A percentile compares a stretch with the other conserved stretches of the same genome.
These are phyloP conservation scores for Nematolebias whitei DNA, from an alignment of 2,113 vertebrate genomes.

Conservation along the genomic window DNA sequence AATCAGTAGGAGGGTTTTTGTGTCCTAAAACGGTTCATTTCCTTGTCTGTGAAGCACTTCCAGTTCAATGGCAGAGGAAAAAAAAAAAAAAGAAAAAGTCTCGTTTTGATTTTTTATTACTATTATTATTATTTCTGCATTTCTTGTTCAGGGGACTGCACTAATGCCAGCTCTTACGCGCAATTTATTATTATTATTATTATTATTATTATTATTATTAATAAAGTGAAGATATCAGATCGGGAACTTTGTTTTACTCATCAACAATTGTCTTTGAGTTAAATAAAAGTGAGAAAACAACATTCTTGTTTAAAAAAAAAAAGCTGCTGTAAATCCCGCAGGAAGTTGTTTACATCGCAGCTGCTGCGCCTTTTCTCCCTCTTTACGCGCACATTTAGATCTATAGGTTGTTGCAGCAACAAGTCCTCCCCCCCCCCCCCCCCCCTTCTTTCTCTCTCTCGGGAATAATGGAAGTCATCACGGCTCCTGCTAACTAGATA, in stretches of 20 bases:
- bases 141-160: too few relatives aligned
- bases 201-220: too few relatives aligned
- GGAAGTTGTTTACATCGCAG: too few relatives aligned
- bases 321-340: too few relatives aligned
- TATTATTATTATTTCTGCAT: too few relatives aligned
- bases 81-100: slow-evolving; percentile 6
- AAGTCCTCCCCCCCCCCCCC: slow-evolving; percentile 22
- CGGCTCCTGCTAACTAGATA: slow-evolving; percentile 34
- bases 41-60: slow-evolving; percentile 70
- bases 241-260: too few relatives aligned
- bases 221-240: too few relatives aligned
- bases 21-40: slow-evolving; percentile 71
- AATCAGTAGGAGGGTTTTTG: slow-evolving; percentile 70
- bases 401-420: slow-evolving; percentile 65
- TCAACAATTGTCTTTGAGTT: too few relatives aligned
- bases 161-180: background rate
- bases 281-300: too few relatives aligned
- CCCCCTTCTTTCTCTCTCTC: background rate
- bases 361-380: background rate
- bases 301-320: too few relatives aligned
- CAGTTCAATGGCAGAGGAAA: slow-evolving; percentile 16
- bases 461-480: slow-evolving; percentile 47
- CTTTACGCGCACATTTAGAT: slow-evolving; percentile 12
- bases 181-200: too few relatives aligned
- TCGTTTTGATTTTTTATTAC: slow-evolving; percentile 42